Evolutionary conservation across 2,888 invertebrate genomes (phyloP), one percentile per base, ranked within the genome.

Genomic region (Unio delphinus): DNA sequence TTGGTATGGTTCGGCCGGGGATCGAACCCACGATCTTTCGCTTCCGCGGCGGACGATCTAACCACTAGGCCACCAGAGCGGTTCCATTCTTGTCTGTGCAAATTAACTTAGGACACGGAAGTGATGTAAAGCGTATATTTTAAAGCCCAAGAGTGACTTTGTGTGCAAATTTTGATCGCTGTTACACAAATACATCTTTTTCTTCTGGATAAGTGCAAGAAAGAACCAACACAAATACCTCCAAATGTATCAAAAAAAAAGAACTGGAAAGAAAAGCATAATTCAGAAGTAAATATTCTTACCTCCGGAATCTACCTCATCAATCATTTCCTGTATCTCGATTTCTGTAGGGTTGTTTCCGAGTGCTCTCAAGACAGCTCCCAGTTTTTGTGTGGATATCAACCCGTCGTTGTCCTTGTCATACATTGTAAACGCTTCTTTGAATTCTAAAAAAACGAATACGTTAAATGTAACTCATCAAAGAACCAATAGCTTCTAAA

Each of bases 291-390:
- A 11, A 64, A 28, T 63, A 6, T 18, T 17, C 69, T 57, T 65
- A 82, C 81, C 80, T 67, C 80, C 79, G 15, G 80, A 74, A 57
- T 82, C 81, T 1, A 79, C 76, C 64, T 80, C 80, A 61, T 82
- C 79, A 18, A 82, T 80, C 80, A 82, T 82, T 64, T 82, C 81
- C 55, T 80, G 81, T n/a, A 82, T 76, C 64, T 82, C 81, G 15
- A 79, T 73, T 61, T 82, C 81, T 5, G 81, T 82, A 2, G 81
- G 81, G 57, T 82, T 82, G 55, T 79, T 75, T 23, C 80, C 81
- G 72, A 82, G 72, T 5, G 79, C 79, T 57, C 81, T 61, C 18
- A 82, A 63, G 17, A 82, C 79, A 11, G 75, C 74, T 8, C 81
- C 81, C 23, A 82, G 65, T 69, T 82, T 80, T 70, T 79, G 76